Percentiles rank a stretch among this genome's conserved stretches.
Evolutionary conservation across 2,888 invertebrate species (phyloP).

Genomic region (Ophion ventricosus): DNA sequence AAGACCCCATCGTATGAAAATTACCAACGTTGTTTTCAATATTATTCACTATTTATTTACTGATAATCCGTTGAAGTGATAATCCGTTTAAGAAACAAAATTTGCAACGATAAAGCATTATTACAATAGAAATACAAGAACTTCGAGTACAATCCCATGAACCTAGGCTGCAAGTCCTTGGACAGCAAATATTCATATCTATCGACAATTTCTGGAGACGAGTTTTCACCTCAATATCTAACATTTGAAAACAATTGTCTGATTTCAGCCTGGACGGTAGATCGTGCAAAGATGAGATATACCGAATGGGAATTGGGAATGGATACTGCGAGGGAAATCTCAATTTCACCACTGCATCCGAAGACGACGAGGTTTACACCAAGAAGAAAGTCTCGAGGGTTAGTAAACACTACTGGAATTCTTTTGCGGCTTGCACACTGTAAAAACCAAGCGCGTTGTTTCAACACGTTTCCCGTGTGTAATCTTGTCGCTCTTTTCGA

Average conservation of each 20-base stretch:
- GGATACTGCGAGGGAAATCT: slow-evolving; percentile 82
- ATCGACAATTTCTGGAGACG: background rate
- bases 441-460: too few relatives aligned
- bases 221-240: background rate
- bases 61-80: too few relatives aligned
- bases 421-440: background rate
- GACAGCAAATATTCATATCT: background rate
- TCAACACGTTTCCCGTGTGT: too few relatives aligned
- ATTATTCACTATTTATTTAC: too few relatives aligned
- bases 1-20: too few relatives aligned
- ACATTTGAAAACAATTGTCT: slow-evolving; percentile 39
- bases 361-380: slow-evolving; percentile 82
- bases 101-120: too few relatives aligned
- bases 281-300: slow-evolving; percentile 82
- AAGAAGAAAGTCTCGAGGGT: slow-evolving; percentile 83
- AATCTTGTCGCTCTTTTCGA: too few relatives aligned
- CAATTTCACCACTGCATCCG: slow-evolving; percentile 82
- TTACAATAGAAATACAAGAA: too few relatives aligned
- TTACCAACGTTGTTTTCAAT: too few relatives aligned
- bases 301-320: slow-evolving; percentile 80
- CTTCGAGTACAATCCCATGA: background rate
- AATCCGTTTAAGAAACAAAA: too few relatives aligned
- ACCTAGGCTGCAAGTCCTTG: background rate
- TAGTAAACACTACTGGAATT: slow-evolving; percentile 67
- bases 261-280: slow-evolving; percentile 80